These are phyloP conservation scores for Takifugu bimaculatus DNA, from an alignment of 2,113 vertebrate species.

Conservation along the genomic window DNA sequence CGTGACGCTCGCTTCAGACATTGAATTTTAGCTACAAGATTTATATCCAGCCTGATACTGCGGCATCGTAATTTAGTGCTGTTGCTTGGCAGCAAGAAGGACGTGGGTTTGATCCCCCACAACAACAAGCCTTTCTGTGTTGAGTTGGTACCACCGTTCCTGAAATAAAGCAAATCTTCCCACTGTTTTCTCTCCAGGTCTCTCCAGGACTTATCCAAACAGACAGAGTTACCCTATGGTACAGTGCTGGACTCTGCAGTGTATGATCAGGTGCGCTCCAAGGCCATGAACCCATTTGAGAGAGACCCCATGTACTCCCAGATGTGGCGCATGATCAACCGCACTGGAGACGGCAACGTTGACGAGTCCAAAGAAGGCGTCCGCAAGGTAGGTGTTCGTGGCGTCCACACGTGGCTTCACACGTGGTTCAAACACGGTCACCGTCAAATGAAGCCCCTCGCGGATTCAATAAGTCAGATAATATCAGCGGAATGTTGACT, in stretches of 20 bases:
- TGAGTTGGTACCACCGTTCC: too few species aligned
- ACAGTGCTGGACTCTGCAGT: slow-evolving; percentile 95
- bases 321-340: slow-evolving; percentile 98
- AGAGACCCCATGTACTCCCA: slow-evolving; percentile 97
- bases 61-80: too few species aligned
- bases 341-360: slow-evolving; percentile 95
- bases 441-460: too few species aligned
- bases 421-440: too few species aligned
- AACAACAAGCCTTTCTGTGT: too few species aligned
- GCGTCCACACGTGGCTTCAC: not conserved
- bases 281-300: slow-evolving; percentile 96
- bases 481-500: too few species aligned
- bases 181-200: slow-evolving; percentile 75
- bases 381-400: slow-evolving; percentile 82
- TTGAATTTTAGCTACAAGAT: too few species aligned
- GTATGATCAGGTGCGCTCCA: slow-evolving; percentile 93
- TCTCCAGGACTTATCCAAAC: slow-evolving; percentile 94
- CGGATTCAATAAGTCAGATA: too few species aligned
- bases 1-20: too few species aligned
- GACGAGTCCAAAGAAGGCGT: slow-evolving; percentile 91
- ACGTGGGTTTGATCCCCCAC: too few species aligned
- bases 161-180: not conserved
- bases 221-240: slow-evolving; percentile 95
- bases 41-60: too few species aligned
- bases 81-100: too few species aligned